phyloP scores from a whole-genome alignment of 1,140 invertebrate species.

The Drosophila cardini region DNA sequence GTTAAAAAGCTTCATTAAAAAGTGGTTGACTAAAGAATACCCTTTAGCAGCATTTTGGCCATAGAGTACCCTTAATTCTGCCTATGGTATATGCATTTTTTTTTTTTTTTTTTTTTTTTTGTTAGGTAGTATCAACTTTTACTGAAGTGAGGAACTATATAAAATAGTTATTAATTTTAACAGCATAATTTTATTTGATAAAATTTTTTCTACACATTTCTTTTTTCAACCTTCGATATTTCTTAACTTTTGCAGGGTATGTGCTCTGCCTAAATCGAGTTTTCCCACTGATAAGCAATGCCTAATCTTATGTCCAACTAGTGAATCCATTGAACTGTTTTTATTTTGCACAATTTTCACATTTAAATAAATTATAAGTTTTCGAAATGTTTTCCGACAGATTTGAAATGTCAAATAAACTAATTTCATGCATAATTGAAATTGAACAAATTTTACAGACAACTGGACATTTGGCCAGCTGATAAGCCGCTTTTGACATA shows the following conservation, averaged over 20 bases:
- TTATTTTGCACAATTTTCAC: slow-evolving; percentile 12
- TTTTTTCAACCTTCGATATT: not conserved
- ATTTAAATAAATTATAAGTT: slow-evolving; percentile 18
- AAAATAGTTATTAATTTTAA: too few relatives aligned
- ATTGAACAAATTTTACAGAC: slow-evolving; percentile 69
- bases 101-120: too few relatives aligned
- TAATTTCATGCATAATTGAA: slow-evolving; percentile 79
- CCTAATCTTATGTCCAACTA: slow-evolving; percentile 10
- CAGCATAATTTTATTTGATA: too few relatives aligned
- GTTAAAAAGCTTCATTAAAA: not conserved
- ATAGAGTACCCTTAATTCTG: too few relatives aligned
- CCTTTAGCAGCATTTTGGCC: not conserved
- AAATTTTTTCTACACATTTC: not conserved
- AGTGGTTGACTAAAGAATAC: not conserved
- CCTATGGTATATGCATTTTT: too few relatives aligned
- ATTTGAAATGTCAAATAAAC: slow-evolving; percentile 75
- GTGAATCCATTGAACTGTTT: slow-evolving; percentile 33
- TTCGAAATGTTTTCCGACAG: slow-evolving; percentile 37
- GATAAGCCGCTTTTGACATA: slow-evolving; percentile 49
- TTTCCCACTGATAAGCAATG: slow-evolving; percentile 35
- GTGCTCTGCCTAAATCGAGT: slow-evolving; percentile 13
- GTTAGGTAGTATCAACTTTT: too few relatives aligned
- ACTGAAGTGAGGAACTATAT: too few relatives aligned
- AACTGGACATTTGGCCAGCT: slow-evolving; percentile 56
- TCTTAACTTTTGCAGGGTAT: slow-evolving; percentile 6